Evolutionary conservation across 1,140 invertebrate species (phyloP).

Genomic region (Drosophila lacertosa): DNA sequence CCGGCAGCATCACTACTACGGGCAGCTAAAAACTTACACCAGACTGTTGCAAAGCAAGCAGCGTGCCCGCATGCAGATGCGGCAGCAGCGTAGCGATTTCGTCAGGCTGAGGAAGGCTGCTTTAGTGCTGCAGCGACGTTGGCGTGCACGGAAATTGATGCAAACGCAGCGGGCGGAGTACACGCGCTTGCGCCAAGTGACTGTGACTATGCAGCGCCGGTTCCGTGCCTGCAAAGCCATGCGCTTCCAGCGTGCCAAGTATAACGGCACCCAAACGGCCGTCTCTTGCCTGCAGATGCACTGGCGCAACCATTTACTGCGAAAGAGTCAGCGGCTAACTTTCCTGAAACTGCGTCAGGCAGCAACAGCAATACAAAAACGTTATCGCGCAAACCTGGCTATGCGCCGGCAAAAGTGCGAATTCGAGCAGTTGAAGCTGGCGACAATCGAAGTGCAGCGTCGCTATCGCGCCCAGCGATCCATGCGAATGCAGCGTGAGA

Average conservation of each 20-base stretch:
- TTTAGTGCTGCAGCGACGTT: conserved; percentile 58
- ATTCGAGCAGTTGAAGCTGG: conserved; percentile 24
- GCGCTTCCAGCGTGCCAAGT: conserved; percentile 68
- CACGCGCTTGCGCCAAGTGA: conserved; percentile 44
- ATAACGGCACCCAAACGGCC: conserved; percentile 64
- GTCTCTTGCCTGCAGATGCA: conserved; percentile 82
- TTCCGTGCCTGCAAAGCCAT: conserved; percentile 84
- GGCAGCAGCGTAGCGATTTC: conserved; percentile 29
- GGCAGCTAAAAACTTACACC: conserved; percentile 17
- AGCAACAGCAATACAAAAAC: conserved; percentile 45
- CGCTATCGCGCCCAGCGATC: conserved; percentile 44
- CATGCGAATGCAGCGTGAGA: conserved; percentile 48
- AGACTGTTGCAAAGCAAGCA: conserved; percentile 29
- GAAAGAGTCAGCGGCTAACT: conserved; percentile 42
- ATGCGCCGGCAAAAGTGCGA: conserved; percentile 39
- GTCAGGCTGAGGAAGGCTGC: conserved; percentile 40
- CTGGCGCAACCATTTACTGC: conserved; percentile 74
- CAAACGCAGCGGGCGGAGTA: conserved; percentile 45
- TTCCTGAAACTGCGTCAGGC: conserved; percentile 45
- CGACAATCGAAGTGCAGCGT: conserved; percentile 43
- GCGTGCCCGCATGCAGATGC: conserved; percentile 27
- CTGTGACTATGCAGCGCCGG: conserved; percentile 84
- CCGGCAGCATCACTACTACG: conserved; percentile 16
- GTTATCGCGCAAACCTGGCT: conserved; percentile 34
- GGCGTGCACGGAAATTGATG: conserved; percentile 53